A percentile compares a stretch with the other conserved stretches of the same genome.
These are phyloP conservation scores for Apodemus sylvaticus DNA, from an alignment of 2,113 vertebrate species.

Conservation along the genomic window DNA sequence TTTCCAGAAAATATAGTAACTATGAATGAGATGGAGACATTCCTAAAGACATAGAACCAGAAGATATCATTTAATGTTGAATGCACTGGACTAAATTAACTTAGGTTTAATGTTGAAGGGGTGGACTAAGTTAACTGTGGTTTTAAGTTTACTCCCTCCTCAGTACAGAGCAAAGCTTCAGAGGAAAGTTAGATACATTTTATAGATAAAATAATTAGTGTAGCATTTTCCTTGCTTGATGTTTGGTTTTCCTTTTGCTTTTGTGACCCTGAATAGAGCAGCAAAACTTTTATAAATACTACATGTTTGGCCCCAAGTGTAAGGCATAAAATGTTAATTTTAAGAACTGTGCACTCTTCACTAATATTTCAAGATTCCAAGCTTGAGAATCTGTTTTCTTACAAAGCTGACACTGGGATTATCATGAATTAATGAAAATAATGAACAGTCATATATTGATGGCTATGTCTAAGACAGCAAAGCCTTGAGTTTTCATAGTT, in stretches of 20 bases:
- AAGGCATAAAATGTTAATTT: not conserved
- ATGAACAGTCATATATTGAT: not conserved
- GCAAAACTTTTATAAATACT: too few species aligned
- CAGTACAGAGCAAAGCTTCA: accelerated
- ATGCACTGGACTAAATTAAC: too few species aligned
- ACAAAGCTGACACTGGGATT: not conserved
- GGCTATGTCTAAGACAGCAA: too few species aligned
- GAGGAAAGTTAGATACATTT: not conserved
- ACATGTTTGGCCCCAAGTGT: accelerated
- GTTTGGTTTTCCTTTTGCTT: not conserved
- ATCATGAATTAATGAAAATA: not conserved
- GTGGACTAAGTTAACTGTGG: too few species aligned
- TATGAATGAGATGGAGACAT: not conserved
- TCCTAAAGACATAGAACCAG: not conserved
- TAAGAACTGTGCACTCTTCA: not conserved
- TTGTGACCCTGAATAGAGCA: not conserved
- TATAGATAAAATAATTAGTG: not conserved
- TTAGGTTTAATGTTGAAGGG: too few species aligned
- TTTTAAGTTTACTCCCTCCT: too few species aligned
- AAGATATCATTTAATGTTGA: not conserved
- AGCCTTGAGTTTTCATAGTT: not conserved
- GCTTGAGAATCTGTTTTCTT: not conserved
- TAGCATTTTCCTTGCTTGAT: too few species aligned
- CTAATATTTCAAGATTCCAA: not conserved
- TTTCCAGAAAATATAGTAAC: not conserved